Base-by-base conservation (phyloP, 2,113 vertebrate species). In the Zootoca vivipara region DNA sequence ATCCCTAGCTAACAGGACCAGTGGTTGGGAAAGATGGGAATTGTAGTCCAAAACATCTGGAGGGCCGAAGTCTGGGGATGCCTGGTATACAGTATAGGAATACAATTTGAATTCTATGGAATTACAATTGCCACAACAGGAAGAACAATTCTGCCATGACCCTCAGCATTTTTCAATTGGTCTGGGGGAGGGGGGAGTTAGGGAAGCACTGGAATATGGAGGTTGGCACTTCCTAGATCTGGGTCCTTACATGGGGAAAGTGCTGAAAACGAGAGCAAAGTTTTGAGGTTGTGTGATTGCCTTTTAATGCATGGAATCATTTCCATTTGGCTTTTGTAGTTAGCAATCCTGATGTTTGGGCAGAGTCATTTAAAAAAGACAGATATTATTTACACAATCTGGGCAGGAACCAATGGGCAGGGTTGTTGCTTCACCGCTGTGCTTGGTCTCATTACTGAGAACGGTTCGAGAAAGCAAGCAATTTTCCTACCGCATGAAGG, bases 361-460 rank as follows among this genome's bases (percentile, higher is more conserved):
- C 69, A 83, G 79, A 3, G 18, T 62, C 82, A 38, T 26, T 56
- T 80, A 75, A 83, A 87, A 87, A 4, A 35, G 10, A 12, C 64
- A 20, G 46, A 35, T 62, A 62, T 9, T 33, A 18, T 75, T 78
- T 90, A 38, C 78, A 78, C 64, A 88, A 84, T 18, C 5, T 7
- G 89, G 24, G 64, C 84, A 94, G 87, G 42, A 18, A 58, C 1
- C 26, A 78, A 33, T 81, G 35, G 77, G 78, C 80, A 83, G 81
- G 85, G 67, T 75, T 22, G 64, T 26, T 64, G 77, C 69, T 64
- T 30, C 65, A 6, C 20, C 6, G 13, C 62, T 77, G 33, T 91
- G 90, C 64, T 62, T 42, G 62, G 42, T 86, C 33, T 28, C 22
- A 72, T 88, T 91, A 42, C 20, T 64, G 89, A 78, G 69, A 91